Base-by-base conservation (phyloP, 1,140 invertebrate species). In the Drosophila insularis region DNA sequence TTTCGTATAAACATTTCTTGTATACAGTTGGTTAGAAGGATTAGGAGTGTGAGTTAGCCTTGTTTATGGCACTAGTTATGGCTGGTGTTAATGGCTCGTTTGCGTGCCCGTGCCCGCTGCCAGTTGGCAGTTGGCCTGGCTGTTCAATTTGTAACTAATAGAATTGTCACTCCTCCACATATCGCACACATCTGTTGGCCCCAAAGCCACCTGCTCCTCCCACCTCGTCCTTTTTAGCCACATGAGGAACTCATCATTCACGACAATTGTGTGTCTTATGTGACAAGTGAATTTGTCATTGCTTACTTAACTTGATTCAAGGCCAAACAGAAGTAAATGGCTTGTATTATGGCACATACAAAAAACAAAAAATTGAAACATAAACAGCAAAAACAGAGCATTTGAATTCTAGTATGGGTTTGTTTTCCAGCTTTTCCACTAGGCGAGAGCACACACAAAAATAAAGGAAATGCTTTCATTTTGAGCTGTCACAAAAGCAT, bases 261-360 rank as follows among this genome's bases (percentile, higher is more conserved):
- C 73, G 74, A 78, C 82, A 86, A 86, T 87, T 82, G 82, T 82
- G 82, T 75, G 68, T 76, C 43, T 50, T 82, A 72, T 87, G 82
- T 86, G 82, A 86, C 82, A 86, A 86, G 63, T 87, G 79, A 82
- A 82, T 86, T 86, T 86, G 82, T 86, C 82, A 87, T 78, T 63
- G 67, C 79, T 56, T 71, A 71, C 71, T 75, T 77, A 78, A 71
- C 66, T 79, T 75, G 82, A 86, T 67, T 75, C 82, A 82, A 79
- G 75, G 82, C 68, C 78, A 75, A 32, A 43, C 78, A 65, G 77
- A 74, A 67, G 68, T 62, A 19, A 73, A 63, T 85, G 72, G 65
- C 43, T 70, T 43, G 59, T 63, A 43, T 63, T 75, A 56, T 60
- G 40, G 43, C 31, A 21, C 55, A 54, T n/a, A 46, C 13, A 32